These are phyloP conservation scores for Psammodynastes pulverulentus DNA, from an alignment of 2,113 vertebrate species.

Conservation along the genomic window DNA sequence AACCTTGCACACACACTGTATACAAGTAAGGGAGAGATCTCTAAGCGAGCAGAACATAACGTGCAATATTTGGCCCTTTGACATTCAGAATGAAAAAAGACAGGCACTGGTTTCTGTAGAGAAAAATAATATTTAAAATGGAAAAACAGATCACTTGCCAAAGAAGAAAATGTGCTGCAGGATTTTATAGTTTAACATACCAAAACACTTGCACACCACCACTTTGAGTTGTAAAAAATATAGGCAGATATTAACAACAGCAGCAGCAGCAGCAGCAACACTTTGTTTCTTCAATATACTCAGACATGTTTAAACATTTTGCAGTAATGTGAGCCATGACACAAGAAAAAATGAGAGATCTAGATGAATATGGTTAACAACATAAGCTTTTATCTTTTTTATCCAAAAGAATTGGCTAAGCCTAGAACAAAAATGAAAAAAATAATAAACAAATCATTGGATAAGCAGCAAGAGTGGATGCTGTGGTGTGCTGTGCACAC, in stretches of 20 bases:
- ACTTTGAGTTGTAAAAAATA: background rate
- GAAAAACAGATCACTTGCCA: background rate
- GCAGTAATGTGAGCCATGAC: background rate
- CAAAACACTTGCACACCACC: background rate
- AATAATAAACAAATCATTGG: background rate
- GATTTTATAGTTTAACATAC: background rate
- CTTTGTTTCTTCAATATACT: conserved; percentile 11
- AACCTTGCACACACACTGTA: background rate
- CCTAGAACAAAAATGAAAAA: background rate
- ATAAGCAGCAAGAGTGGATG: background rate
- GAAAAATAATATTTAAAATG: background rate
- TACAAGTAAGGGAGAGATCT: background rate
- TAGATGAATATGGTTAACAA: background rate
- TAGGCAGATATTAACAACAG: background rate
- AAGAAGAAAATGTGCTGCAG: background rate
- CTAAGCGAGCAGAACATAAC: background rate
- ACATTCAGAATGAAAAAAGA: background rate
- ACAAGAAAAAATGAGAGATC: background rate
- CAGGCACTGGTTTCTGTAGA: fast-evolving
- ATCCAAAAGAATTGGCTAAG: background rate
- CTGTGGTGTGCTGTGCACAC: too few species aligned
- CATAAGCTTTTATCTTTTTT: background rate
- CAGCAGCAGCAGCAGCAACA: background rate
- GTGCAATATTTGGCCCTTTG: background rate
- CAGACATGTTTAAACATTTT: conserved; percentile 24